phyloP scores from a whole-genome alignment of 2,113 vertebrate genomes.

The Psettodes erumei region DNA sequence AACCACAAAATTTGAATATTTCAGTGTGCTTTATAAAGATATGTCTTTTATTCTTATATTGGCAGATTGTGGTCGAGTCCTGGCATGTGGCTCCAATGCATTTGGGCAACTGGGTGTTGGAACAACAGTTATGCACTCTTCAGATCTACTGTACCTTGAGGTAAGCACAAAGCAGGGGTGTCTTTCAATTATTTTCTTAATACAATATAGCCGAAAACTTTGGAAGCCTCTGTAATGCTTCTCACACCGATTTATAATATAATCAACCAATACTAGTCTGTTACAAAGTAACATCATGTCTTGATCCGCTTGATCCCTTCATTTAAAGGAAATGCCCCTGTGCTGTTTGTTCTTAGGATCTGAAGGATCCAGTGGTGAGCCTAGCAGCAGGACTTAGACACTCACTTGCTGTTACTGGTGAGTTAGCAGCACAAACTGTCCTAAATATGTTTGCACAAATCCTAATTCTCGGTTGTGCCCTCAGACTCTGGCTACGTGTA shows the following conservation, averaged over 20 bases:
- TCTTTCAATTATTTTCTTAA: background rate
- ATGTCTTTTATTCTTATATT: conserved; percentile 41
- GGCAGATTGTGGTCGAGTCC: conserved; percentile 84
- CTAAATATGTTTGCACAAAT: conserved; percentile 2
- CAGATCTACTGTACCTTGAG: conserved; percentile 82
- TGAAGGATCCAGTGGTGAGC: conserved; percentile 83
- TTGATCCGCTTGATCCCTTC: background rate
- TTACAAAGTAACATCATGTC: background rate
- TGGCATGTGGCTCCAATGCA: conserved; percentile 92
- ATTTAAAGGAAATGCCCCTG: background rate
- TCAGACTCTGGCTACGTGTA: conserved; percentile 86
- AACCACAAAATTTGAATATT: background rate
- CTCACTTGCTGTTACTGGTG: conserved; percentile 89
- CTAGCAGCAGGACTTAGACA: conserved; percentile 93
- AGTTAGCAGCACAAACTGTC: background rate
- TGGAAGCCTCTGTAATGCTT: background rate
- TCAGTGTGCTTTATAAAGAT: background rate
- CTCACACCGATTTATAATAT: background rate
- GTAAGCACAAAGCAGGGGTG: conserved; percentile 69
- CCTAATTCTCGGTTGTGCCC: conserved; percentile 3
- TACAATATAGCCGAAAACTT: background rate
- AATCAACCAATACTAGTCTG: background rate
- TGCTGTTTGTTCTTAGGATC: conserved; percentile 74
- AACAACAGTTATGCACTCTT: conserved; percentile 67
- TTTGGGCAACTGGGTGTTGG: conserved; percentile 92